phyloP scores from a whole-genome alignment of 2,113 vertebrate species.

The Entelurus aequoreus region DNA sequence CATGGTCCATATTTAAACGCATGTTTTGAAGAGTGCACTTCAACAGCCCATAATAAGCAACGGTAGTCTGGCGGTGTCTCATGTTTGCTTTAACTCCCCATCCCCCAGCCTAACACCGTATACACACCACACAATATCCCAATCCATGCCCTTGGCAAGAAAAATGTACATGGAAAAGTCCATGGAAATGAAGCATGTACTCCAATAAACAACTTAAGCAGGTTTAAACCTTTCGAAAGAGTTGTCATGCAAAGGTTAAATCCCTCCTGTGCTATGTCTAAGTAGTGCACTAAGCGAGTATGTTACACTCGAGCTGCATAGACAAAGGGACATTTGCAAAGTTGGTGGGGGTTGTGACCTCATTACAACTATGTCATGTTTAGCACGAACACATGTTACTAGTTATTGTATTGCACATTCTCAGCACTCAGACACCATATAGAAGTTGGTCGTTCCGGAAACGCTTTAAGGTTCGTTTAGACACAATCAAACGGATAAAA shows the following conservation, averaged over 20 bases:
- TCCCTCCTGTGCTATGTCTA: conserved; percentile 30
- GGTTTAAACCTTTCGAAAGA: conserved; percentile 19
- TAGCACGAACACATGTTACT: background rate
- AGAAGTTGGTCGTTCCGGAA: background rate
- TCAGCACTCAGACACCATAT: background rate
- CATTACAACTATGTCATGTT: conserved; percentile 16
- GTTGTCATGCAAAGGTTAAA: conserved; percentile 33
- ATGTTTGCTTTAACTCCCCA: conserved; percentile 36
- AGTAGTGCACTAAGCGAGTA: conserved; percentile 41
- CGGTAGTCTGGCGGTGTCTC: conserved; percentile 38
- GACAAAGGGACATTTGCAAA: conserved; percentile 37
- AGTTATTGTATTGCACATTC: background rate
- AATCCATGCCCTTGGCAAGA: conserved; percentile 26
- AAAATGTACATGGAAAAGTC: conserved; percentile 32
- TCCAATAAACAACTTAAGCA: conserved; percentile 19
- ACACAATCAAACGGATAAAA: background rate
- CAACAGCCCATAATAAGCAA: conserved; percentile 53
- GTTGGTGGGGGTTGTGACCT: conserved; percentile 39
- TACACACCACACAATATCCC: conserved; percentile 28
- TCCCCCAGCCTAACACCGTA: background rate
- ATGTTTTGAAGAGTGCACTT: conserved; percentile 60
- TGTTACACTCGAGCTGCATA: conserved; percentile 22
- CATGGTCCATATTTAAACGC: conserved; percentile 56
- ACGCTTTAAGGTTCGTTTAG: background rate
- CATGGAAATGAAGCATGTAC: conserved; percentile 29